Conservation (phyloP, 2,797 vertebrate species). For the Columba guinea region DNA sequence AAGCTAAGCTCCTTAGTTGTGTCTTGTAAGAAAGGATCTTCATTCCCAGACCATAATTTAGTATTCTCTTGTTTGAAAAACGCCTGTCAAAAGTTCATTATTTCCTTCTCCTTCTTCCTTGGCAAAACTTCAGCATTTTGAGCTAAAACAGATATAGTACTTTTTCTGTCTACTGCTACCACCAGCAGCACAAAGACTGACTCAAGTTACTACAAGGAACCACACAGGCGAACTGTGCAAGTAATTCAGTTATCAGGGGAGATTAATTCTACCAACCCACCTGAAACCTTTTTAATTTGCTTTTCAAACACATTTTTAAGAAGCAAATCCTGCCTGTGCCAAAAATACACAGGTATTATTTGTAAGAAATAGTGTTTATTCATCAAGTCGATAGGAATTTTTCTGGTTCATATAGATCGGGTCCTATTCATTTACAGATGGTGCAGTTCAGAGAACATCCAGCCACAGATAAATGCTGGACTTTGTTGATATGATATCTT, state of each 20-base stretch:
- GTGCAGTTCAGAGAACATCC: constrained; percentile 29
- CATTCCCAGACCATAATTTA: constrained; percentile 24
- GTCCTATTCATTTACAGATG: not conserved
- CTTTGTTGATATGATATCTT: constrained; percentile 60
- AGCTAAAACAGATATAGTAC: not conserved
- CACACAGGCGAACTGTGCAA: constrained; percentile 10
- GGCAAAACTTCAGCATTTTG: constrained; percentile 39
- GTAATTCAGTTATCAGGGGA: constrained; percentile 1
- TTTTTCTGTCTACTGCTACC: not conserved
- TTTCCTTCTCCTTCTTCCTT: not conserved
- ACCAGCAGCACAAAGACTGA: not conserved
- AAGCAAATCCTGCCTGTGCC: not conserved
- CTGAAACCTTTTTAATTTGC: constrained; percentile 28
- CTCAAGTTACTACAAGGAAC: not conserved
- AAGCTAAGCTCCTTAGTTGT: constrained; percentile 50
- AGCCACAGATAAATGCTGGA: constrained; percentile 15
- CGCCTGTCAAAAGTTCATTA: constrained; percentile 21
- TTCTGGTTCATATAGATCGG: not conserved
- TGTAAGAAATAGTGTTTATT: constrained; percentile 20
- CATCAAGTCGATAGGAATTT: constrained; percentile 14
- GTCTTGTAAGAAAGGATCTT: constrained; percentile 24
- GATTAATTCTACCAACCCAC: constrained; percentile 14
- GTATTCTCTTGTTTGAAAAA: constrained; percentile 37
- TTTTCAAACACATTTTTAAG: constrained; percentile 20
- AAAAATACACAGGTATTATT: not conserved